A percentile compares a stretch with the other conserved stretches of the same genome.
Conservation (phyloP, 2,113 vertebrate genomes). For the Eolophus roseicapilla region DNA sequence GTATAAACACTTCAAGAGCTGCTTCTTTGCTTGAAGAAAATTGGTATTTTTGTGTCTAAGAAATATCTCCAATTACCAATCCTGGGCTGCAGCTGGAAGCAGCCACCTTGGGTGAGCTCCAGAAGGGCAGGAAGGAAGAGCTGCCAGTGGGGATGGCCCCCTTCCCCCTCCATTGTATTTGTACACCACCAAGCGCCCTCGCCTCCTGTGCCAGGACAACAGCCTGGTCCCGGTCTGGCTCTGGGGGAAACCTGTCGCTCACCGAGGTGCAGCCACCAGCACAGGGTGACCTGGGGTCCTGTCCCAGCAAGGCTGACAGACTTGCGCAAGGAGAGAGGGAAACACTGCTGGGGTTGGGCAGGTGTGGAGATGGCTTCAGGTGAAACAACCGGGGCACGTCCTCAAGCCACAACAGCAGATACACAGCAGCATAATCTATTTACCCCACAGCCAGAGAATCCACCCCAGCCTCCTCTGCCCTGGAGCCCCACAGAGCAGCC, state of each 20-base stretch:
- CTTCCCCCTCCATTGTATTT: not conserved
- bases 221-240: not conserved
- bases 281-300: not conserved
- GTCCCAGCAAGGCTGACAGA: not conserved
- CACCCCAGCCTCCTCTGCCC: not conserved
- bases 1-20: not conserved
- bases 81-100: not conserved
- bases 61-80: not conserved
- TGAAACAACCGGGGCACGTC: not conserved
- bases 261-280: fast-evolving
- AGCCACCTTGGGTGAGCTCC: not conserved
- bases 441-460: not conserved
- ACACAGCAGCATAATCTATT: not conserved
- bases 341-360: not conserved
- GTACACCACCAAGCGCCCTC: not conserved
- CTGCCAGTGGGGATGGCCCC: fast-evolving
- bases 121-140: not conserved
- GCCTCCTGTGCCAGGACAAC: fast-evolving
- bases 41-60: not conserved
- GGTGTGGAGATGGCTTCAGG: no score
- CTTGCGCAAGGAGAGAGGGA: not conserved
- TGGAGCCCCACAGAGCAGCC: not conserved
- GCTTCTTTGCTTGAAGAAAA: not conserved
- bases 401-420: not conserved
- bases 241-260: not conserved